Evolutionary conservation across 2,113 vertebrate genomes (phyloP), one percentile per base, ranked within the genome.

Genomic region (Limanda limanda): DNA sequence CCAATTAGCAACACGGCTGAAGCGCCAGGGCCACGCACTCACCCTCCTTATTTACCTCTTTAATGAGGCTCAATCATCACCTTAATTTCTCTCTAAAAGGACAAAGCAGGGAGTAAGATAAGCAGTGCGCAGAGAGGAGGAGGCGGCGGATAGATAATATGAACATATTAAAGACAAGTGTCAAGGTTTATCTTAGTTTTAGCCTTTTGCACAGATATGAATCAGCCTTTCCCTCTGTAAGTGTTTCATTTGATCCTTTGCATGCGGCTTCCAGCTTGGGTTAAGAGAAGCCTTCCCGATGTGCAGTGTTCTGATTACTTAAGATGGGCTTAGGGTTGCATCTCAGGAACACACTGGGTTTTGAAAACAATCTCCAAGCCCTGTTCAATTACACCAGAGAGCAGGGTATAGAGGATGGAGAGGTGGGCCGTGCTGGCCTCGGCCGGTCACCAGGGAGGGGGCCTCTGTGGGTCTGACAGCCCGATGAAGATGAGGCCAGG

Each of bases 361-460:
- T 42, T 42, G 92, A 94, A 94, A 94, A 94, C 95, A 96, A 94
- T 95, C 95, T 95, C 94, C 95, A 95, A 95, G 94, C 94, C 91
- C 94, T 87, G 90, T 94, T 97, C 95, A 96, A 96, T 97, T 96
- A 96, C 92, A 92, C 93, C 89, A 88, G 92, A 94, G 95, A 93
- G 92, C 92, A 92, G 92, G 93, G 45, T 60, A 65, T 78, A 51
- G 45, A 80, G 78, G 78, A 84, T 76, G 20, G 72, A 81, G 79
- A 85, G 85, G 74, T 54, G 90, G 94, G 91, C 93, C 92, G 86
- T 82, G 90, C 93, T 92, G 93, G 94, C 93, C 94, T 65, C 23
- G 88, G 67, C 81, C 0, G 85, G 94, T 94, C 95, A 93, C 91
- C 84, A 92, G 95, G 95, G 89, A 83, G 79, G 94, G 89, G 87